These are phyloP conservation scores for Spondyliosoma cantharus DNA, from an alignment of 2,797 vertebrate species.

Conservation along the genomic window DNA sequence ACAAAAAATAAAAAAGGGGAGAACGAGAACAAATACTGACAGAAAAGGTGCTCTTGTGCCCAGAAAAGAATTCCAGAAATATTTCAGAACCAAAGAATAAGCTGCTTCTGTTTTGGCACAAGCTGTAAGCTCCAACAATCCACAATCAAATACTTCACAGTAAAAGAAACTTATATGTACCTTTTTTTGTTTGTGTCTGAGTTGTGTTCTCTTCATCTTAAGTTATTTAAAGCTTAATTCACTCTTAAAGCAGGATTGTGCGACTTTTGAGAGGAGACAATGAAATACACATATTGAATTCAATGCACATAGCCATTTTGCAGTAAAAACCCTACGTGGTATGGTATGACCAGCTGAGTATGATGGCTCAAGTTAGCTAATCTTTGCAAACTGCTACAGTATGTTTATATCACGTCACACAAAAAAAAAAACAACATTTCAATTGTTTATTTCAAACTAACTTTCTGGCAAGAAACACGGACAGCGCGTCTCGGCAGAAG, in stretches of 20 bases:
- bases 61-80: neutral
- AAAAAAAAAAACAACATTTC: neutral
- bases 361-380: too few relatives aligned
- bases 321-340: neutral
- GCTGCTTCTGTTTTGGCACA: slow-evolving; percentile 4
- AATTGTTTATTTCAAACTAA: neutral
- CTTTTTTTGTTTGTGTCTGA: too few relatives aligned
- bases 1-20: slow-evolving; percentile 20
- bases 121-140: neutral
- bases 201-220: neutral
- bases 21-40: slow-evolving; percentile 9
- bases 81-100: neutral
- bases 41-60: neutral
- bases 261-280: neutral
- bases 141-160: too few relatives aligned
- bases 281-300: neutral
- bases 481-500: neutral
- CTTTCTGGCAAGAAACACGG: neutral
- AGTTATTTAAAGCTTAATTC: neutral
- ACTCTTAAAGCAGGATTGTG: neutral
- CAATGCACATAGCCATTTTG: neutral
- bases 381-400: neutral
- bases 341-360: too few relatives aligned
- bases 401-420: neutral
- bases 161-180: too few relatives aligned